These are phyloP conservation scores for Zalophus californianus DNA, from an alignment of 2,797 vertebrate species.

Conservation along the genomic window DNA sequence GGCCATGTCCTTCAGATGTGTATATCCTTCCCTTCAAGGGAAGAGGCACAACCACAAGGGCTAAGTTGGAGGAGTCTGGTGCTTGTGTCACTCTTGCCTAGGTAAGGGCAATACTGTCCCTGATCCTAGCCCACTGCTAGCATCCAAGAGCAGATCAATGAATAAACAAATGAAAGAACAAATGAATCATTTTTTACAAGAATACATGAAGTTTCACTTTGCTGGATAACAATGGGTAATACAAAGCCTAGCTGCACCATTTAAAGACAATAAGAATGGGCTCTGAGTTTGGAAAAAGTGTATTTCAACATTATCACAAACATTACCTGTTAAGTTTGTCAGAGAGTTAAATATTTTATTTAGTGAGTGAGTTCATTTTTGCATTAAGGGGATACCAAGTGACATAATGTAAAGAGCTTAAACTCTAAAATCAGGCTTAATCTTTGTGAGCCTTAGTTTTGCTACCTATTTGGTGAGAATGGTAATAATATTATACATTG, in stretches of 20 bases:
- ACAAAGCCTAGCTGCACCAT: not conserved
- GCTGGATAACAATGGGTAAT: not conserved
- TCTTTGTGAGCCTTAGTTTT: not conserved
- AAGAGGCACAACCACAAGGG: not conserved
- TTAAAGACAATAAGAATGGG: not conserved
- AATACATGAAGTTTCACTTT: not conserved
- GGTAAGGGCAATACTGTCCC: not conserved
- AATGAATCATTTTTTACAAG: not conserved
- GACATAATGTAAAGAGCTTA: not conserved
- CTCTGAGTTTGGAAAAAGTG: not conserved
- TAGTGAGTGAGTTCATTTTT: not conserved
- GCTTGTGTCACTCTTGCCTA: not conserved
- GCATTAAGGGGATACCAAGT: not conserved
- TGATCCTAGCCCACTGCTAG: not conserved
- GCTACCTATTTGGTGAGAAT: not conserved
- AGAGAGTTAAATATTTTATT: not conserved
- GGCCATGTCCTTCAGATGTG: not conserved
- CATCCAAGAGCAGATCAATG: not conserved
- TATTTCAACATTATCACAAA: not conserved
- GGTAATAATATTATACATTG: not conserved
- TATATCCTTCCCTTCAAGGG: not conserved
- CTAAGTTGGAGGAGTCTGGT: accelerated
- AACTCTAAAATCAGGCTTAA: not conserved
- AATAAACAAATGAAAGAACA: not conserved
- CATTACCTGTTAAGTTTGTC: not conserved